A percentile compares a stretch with the other conserved stretches of the same genome.
These are phyloP conservation scores for Xenentodon cancila DNA, from an alignment of 2,797 vertebrate species.

Conservation along the genomic window DNA sequence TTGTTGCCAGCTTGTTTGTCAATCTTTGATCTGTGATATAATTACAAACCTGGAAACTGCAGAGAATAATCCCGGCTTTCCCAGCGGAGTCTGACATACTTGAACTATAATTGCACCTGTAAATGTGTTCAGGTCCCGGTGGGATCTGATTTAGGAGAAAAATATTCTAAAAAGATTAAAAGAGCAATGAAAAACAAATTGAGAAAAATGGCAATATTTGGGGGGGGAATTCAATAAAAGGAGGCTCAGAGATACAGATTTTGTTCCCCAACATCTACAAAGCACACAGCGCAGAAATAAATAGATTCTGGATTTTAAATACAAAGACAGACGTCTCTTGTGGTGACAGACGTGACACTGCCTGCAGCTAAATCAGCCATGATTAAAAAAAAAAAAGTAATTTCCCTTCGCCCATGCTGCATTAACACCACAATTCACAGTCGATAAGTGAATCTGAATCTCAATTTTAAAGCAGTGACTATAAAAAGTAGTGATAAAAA, in stretches of 20 bases:
- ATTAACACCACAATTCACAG: constrained; percentile 29
- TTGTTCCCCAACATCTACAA: constrained; percentile 2
- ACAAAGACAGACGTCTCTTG: background rate
- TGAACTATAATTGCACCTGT: too few relatives aligned
- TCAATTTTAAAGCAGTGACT: constrained; percentile 7
- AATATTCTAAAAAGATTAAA: too few relatives aligned
- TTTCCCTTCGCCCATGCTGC: constrained; percentile 1
- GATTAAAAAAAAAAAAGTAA: background rate
- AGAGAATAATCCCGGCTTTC: too few relatives aligned
- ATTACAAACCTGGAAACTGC: too few relatives aligned
- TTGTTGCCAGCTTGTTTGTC: too few relatives aligned
- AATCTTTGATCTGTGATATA: too few relatives aligned
- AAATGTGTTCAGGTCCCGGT: too few relatives aligned
- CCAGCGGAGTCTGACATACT: too few relatives aligned
- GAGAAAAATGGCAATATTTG: too few relatives aligned
- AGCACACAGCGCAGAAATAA: background rate
- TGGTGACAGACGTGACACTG: background rate
- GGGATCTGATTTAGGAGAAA: too few relatives aligned
- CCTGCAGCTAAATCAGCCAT: background rate
- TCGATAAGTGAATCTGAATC: constrained; percentile 4
- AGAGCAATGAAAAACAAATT: too few relatives aligned
- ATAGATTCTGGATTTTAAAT: background rate
- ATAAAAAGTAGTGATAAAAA: background rate
- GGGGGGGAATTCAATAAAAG: background rate
- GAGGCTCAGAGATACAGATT: background rate